phyloP scores from a whole-genome alignment of 2,888 invertebrate species.

The Pristionchus fissidentatus region DNA sequence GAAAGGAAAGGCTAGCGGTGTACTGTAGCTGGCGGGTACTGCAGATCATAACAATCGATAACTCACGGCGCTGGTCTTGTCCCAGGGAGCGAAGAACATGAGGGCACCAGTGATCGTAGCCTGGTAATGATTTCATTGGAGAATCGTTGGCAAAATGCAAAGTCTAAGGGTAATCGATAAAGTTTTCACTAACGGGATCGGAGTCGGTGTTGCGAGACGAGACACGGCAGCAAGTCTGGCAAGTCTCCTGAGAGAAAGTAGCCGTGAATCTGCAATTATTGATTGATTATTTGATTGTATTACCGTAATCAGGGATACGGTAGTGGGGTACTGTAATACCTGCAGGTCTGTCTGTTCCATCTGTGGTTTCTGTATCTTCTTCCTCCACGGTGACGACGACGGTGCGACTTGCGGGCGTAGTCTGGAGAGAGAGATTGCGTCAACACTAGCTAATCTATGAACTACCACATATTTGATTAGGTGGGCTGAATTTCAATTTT shows the following conservation, averaged over 20 bases:
- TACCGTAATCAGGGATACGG: neutral
- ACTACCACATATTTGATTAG: no score
- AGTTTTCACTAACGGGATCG: slow-evolving; percentile 57
- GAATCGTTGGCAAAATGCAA: neutral
- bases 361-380: slow-evolving; percentile 47
- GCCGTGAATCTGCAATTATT: slow-evolving; percentile 55
- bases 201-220: slow-evolving; percentile 57
- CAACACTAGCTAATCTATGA: neutral
- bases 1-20: neutral
- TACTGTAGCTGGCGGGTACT: neutral
- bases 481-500: no score
- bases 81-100: slow-evolving; percentile 59
- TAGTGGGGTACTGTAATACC: slow-evolving; percentile 32
- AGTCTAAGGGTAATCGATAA: no score
- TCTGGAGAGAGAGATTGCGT: neutral
- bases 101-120: slow-evolving; percentile 58
- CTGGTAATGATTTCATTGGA: slow-evolving; percentile 30
- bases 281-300: neutral
- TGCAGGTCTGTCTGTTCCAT: slow-evolving; percentile 54
- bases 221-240: slow-evolving; percentile 62
- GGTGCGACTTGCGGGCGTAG: slow-evolving; percentile 37
- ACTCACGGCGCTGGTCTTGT: slow-evolving; percentile 48
- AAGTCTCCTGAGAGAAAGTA: slow-evolving; percentile 60
- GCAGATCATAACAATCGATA: no score
- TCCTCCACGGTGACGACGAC: slow-evolving; percentile 46